phyloP scores from a whole-genome alignment of 2,113 vertebrate genomes.

The Rissa tridactyla region DNA sequence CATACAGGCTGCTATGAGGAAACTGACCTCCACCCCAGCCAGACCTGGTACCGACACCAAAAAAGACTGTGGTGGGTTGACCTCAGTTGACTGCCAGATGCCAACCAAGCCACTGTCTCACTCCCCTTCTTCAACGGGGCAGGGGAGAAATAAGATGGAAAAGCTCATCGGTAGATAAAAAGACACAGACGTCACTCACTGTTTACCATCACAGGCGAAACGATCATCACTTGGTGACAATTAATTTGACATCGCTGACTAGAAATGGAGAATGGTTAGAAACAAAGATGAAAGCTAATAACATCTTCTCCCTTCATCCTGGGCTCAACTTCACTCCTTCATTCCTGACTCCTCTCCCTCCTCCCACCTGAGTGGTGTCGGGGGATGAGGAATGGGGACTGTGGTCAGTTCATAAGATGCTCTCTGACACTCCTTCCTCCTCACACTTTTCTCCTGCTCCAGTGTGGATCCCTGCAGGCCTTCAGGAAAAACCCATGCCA shows the following conservation, averaged over 20 bases:
- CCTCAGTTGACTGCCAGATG: fast-evolving
- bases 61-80: not conserved
- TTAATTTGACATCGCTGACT: not conserved
- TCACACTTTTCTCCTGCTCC: not conserved
- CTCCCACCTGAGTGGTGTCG: fast-evolving
- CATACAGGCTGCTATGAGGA: fast-evolving
- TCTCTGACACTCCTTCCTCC: not conserved
- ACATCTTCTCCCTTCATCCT: not conserved
- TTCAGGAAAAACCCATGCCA: fast-evolving
- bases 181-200: not conserved
- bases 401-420: not conserved
- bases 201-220: fast-evolving
- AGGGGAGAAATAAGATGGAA: not conserved
- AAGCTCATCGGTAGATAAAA: not conserved
- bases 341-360: not conserved
- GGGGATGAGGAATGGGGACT: not conserved
- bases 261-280: not conserved
- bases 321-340: not conserved
- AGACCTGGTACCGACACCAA: too few relatives aligned
- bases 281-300: not conserved
- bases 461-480: not conserved
- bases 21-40: not conserved
- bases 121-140: too few relatives aligned
- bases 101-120: not conserved
- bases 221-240: not conserved